Conservation (phyloP, 2,113 vertebrate genomes). For the Sterrhoptilus dennistouni region DNA sequence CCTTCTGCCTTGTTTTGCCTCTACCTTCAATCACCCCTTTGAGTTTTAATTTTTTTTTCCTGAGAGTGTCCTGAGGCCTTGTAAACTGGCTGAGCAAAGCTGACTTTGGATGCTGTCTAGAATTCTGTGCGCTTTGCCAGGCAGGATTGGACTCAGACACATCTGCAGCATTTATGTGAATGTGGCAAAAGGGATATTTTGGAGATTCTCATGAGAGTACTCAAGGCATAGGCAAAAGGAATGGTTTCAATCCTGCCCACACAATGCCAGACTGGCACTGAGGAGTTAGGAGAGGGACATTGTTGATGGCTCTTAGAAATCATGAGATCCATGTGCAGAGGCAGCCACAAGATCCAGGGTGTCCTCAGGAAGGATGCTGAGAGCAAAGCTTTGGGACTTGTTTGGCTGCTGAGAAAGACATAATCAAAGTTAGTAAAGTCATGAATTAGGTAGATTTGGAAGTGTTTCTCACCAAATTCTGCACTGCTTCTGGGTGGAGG, state of each 20-base stretch:
- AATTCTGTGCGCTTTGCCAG: neutral
- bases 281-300: neutral
- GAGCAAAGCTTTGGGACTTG: neutral
- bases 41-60: neutral
- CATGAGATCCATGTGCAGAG: neutral
- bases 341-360: neutral
- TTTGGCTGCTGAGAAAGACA: neutral
- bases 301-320: neutral
- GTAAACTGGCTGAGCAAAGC: neutral
- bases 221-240: neutral
- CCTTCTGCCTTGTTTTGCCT: neutral
- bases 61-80: neutral
- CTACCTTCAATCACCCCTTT: neutral
- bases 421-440: neutral
- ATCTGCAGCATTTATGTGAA: accelerated
- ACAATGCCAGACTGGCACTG: neutral
- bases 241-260: neutral
- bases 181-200: neutral
- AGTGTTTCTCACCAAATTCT: neutral
- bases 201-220: neutral
- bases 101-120: accelerated
- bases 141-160: neutral
- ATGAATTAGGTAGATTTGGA: neutral
- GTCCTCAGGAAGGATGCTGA: neutral
- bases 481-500: neutral